Evolutionary conservation across 2,797 vertebrate genomes (phyloP), one percentile per base, ranked within the genome.

Genomic region (Sebastes trivittatus): DNA sequence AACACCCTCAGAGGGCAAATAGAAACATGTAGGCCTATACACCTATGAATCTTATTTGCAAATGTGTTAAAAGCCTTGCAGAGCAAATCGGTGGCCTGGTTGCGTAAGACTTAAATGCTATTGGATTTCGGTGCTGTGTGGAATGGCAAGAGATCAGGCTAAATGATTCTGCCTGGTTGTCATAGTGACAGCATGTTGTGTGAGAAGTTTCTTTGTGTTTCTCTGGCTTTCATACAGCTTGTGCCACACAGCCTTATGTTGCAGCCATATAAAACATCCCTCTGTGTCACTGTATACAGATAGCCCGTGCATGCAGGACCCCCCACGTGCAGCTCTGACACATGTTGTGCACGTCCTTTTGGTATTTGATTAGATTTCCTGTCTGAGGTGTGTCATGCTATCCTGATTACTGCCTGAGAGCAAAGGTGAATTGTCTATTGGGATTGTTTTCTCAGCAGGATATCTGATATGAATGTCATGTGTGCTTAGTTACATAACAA

Each of bases 141-240:
- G 93, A 95, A 95, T 94, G 93, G 93, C 91, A 91, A 94, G 89
- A 95, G 93, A 95, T 94, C 93, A 92, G 93, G 91, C 93, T 95
- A 93, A 95, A 95, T 94, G 88, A 94, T 95, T 95, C 94, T 94
- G 93, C 92, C 88, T 88, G 92, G 95, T 96, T 95, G 95, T 96
- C 94, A 96, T 95, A 94, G 95, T 93, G 93, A 96, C 94, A 93
- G 93, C 90, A 93, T 95, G 93, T 95, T 95, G 92, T 94, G 93
- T 94, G 92, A 95, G 92, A 95, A 94, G 92, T 94, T 94, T 95
- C 93, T 95, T 94, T 94, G 93, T 94, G 83, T 93, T 92, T 92
- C 88, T 89, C 86, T 93, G 90, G 93, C 91, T 94, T 90, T 91
- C 85, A 88, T 92, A 85, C 82, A 88, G 89, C 91, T 85, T 92